These are phyloP conservation scores for Menidia beryllina DNA, from an alignment of 2,113 vertebrate genomes.

Conservation along the genomic window DNA sequence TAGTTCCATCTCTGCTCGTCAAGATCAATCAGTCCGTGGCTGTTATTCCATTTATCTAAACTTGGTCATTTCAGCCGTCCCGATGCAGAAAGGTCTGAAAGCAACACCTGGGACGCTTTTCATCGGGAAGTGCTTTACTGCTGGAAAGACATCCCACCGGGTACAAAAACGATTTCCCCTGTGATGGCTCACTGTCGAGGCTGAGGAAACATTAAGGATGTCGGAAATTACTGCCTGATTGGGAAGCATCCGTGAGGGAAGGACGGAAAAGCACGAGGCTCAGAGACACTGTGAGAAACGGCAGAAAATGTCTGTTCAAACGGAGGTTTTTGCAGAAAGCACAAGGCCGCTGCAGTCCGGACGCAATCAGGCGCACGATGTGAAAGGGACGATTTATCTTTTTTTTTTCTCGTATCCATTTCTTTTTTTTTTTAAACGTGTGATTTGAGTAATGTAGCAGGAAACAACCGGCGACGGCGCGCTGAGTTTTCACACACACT, in stretches of 20 bases:
- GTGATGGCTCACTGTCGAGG: constrained; percentile 3
- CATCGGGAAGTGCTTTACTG: constrained; percentile 16
- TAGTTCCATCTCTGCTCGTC: background rate
- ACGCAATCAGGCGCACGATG: background rate
- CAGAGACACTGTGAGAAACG: constrained; percentile 8
- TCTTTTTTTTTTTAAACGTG: background rate
- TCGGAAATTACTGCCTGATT: constrained; percentile 19
- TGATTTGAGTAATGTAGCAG: background rate
- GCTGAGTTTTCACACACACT: background rate
- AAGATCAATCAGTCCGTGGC: constrained; percentile 1
- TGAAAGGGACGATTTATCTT: no score
- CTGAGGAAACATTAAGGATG: constrained; percentile 16
- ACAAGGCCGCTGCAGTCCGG: constrained; percentile 7
- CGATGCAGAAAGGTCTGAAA: constrained; percentile 35
- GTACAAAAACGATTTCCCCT: constrained; percentile 18
- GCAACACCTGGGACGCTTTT: constrained; percentile 33
- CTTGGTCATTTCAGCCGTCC: constrained; percentile 12
- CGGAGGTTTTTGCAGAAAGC: background rate
- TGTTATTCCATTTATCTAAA: constrained; percentile 17
- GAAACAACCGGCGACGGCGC: background rate
- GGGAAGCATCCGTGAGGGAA: constrained; percentile 17
- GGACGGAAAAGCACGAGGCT: constrained; percentile 15
- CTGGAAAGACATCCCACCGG: background rate
- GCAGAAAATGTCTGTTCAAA: background rate
- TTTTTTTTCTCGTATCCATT: background rate